These are phyloP conservation scores for Haplochromis vanheusdeni DNA, from an alignment of 2,113 vertebrate genomes.

Conservation along the genomic window DNA sequence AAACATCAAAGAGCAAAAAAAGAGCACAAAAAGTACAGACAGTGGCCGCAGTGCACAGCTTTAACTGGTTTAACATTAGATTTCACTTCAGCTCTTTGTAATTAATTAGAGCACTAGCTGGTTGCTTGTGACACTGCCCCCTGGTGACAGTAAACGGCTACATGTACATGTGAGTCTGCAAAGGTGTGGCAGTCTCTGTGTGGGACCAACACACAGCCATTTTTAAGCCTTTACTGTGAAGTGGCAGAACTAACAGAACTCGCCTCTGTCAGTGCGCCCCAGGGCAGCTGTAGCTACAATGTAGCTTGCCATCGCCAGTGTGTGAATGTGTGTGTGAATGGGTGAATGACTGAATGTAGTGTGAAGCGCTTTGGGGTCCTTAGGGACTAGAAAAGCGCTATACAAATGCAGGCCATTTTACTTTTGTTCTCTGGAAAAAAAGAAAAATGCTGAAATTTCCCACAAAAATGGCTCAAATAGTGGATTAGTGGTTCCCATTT, in stretches of 20 bases:
- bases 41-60: background rate
- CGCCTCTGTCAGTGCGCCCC: no score
- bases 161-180: background rate
- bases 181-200: background rate
- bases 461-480: background rate
- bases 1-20: background rate
- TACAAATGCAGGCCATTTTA: no score
- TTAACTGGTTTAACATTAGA: background rate
- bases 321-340: no score
- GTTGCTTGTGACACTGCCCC: background rate
- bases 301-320: no score
- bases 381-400: no score
- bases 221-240: background rate
- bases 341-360: no score
- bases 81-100: background rate
- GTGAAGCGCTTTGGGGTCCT: no score
- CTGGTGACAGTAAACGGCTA: background rate
- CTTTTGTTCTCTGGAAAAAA: background rate
- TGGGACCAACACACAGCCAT: background rate
- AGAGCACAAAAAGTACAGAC: background rate
- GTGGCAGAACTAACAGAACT: background rate
- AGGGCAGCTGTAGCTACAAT: no score
- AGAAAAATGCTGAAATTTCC: background rate
- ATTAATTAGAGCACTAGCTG: background rate
- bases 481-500: background rate